These are phyloP conservation scores for Deilephila porcellus DNA, from an alignment of 2,888 invertebrate species.

Conservation along the genomic window DNA sequence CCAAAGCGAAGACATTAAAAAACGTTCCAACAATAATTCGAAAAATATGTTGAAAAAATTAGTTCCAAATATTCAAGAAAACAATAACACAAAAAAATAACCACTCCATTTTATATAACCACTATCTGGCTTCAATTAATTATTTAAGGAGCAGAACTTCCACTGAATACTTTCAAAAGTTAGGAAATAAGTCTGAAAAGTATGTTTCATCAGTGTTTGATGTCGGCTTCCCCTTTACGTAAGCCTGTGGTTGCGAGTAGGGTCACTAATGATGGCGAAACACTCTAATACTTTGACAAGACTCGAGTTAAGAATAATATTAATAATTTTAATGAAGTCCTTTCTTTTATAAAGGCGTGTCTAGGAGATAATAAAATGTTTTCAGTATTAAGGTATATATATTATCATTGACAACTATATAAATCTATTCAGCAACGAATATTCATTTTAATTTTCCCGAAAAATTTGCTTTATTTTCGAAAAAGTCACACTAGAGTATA, in stretches of 20 bases:
- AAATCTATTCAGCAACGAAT: too few relatives aligned
- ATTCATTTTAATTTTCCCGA: too few relatives aligned
- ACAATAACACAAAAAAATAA: background rate
- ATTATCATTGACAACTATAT: too few relatives aligned
- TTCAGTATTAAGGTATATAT: too few relatives aligned
- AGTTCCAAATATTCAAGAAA: background rate
- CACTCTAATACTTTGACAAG: constrained; percentile 3
- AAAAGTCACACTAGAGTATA: background rate
- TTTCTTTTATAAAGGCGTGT: background rate
- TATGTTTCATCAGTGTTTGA: constrained; percentile 78
- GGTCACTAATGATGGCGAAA: constrained; percentile 70
- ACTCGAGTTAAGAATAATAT: background rate
- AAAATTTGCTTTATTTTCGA: background rate
- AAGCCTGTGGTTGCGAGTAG: constrained; percentile 65
- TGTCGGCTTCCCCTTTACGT: constrained; percentile 59
- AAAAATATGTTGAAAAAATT: background rate
- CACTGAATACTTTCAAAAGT: constrained; percentile 76
- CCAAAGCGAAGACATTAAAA: too few relatives aligned
- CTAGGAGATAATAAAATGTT: too few relatives aligned
- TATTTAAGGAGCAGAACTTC: constrained; percentile 60
- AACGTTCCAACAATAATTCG: too few relatives aligned
- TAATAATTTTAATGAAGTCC: background rate
- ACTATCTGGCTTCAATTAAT: constrained; percentile 72
- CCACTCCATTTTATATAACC: constrained; percentile 53
- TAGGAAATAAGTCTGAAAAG: constrained; percentile 65